Evolutionary conservation across 2,888 invertebrate species (phyloP), one percentile per base, ranked within the genome.

Genomic region (Drosophila sordidula): DNA sequence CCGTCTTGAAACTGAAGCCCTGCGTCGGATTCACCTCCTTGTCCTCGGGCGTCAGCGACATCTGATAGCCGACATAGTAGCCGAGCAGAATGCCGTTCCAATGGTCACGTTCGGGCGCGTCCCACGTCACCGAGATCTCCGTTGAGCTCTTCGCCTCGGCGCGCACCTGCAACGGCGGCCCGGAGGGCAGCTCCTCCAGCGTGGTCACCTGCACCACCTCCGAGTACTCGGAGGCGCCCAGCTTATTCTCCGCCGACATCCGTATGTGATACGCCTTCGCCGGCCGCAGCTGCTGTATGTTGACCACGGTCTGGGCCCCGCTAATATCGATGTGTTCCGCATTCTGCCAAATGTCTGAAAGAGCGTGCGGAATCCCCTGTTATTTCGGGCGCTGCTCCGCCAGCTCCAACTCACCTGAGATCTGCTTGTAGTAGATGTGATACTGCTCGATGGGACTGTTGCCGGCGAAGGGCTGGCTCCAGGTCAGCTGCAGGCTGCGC

Each of bases 51-150:
- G 90, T 90, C 12, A 91, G 78, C 3, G 92, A 91, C 87, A 95
- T 94, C 91, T 96, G 96, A 93, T 96, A 97, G 80, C 97, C 97
- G 29, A 97, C 96, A 90, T 97, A 97, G 92, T 97, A 97, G 58
- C 97, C 97, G 0, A 97, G 93, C 76, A 97, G 94, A 88, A 96
- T 96, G 44, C 97, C 97, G 90, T 97, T 97, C 97, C 97, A 97
- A 68, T 96, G 93, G 89, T 97, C 96, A 82, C 95, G 94, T 86
- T 96, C 95, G 22, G 97, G 97, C 32, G 97, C 96, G 91, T 97
- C 96, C 97, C 97, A 97, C 54, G 95, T 95, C 46, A 97, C 95
- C 70, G 95, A 94, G 67, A 97, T 93, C 92, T 97, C 97, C 0
- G 97, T 96, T 6, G 97, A 97, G 91, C 96, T 96, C 91, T 96